Percentiles rank a stretch among this genome's conserved stretches.
Conservation (phyloP, 2,113 vertebrate species). For the Phrynocephalus versicolor region DNA sequence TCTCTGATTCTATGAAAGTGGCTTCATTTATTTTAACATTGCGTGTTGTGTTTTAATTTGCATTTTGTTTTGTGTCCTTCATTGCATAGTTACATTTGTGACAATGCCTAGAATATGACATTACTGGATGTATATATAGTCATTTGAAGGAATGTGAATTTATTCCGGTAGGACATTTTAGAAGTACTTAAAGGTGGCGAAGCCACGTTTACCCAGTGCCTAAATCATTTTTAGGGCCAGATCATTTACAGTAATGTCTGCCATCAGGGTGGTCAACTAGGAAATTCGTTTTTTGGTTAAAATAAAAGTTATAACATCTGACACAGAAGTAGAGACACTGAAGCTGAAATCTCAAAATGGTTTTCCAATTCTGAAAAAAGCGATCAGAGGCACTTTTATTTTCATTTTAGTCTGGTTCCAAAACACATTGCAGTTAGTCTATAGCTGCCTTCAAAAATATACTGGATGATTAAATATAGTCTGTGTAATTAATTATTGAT, state of each 20-base stretch:
- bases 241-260: neutral
- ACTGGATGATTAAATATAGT: neutral
- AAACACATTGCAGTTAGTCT: neutral
- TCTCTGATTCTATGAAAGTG: too few species aligned
- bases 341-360: neutral
- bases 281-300: neutral
- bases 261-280: neutral
- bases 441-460: neutral
- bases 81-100: neutral
- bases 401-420: neutral
- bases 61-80: neutral
- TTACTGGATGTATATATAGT: neutral
- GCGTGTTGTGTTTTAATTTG: neutral
- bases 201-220: neutral
- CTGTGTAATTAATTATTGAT: conserved; percentile 24
- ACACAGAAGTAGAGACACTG: accelerated
- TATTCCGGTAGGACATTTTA: neutral
- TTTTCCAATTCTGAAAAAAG: neutral
- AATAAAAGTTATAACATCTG: neutral
- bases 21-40: neutral
- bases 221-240: conserved; percentile 16
- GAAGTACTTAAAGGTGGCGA: neutral
- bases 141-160: conserved; percentile 21
- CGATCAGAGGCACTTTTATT: neutral
- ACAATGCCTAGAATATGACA: neutral